Base-by-base conservation (phyloP, 2,113 vertebrate species). In the Neoarius graeffei region DNA sequence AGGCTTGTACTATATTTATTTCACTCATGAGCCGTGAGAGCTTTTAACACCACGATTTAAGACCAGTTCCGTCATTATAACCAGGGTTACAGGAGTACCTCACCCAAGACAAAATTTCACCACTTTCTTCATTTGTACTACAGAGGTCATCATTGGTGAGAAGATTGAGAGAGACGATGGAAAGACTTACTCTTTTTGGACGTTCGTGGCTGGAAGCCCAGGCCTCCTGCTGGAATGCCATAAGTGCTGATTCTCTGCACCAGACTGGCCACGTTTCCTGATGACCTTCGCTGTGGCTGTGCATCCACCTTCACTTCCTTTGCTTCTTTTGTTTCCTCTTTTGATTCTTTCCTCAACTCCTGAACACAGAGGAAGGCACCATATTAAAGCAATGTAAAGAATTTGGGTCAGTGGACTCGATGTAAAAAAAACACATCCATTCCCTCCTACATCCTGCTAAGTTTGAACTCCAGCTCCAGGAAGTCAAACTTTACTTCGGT, bases 221-320 rank as follows among this genome's bases (percentile, higher is more conserved):
- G 96, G 89, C 96, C 97, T 69, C 97, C 97, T 3, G 96, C 94
- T n/a, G 97, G 98, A 91, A 99, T 95, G 81, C 97, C 97, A 3
- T 97, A 97, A 30, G 89, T 96, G 91, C 98, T 99, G 94, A 99
- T 99, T 77, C 98, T 96, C 89, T 99, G 98, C 64, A 99, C 98
- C 87, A 99, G 96, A 84, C 96, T 96, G 74, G 98, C 98, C 67
- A 99, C 98, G 14, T 97, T 99, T 71, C 98, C 97, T 0, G 92
- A 84, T 89, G 98, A 96, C 86, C 96, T 94, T 90, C 93, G 96
- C 90, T 93, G 56, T 25, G 95, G 94, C 48, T 93, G 92, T 14
- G 84, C 90, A 35, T 96, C 96, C 50, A 97, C 97, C 93, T 97
- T 98, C 48, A 94, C 88, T 89, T 98, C 97, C 81, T 90, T 90